A percentile compares a stretch with the other conserved stretches of the same genome.
Evolutionary conservation across 1,140 invertebrate genomes (phyloP).

Genomic region (Pseudomyrmex pallidus): DNA sequence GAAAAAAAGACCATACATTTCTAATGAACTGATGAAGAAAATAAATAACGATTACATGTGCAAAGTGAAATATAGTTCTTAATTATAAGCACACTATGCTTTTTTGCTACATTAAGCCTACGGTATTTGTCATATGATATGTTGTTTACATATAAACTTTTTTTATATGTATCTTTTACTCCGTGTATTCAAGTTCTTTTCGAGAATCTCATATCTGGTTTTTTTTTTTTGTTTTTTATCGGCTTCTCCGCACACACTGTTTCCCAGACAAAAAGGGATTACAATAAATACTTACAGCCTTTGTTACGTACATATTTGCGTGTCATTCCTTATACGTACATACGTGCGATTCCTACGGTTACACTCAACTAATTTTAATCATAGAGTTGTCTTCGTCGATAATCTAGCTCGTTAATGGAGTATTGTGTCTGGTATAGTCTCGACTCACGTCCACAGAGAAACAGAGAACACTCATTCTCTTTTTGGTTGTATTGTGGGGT

Average conservation of each 20-base stretch:
- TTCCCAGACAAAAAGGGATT: conserved; percentile 14
- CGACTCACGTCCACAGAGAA: neutral
- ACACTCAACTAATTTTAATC: conserved; percentile 34
- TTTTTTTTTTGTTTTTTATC: neutral
- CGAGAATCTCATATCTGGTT: neutral
- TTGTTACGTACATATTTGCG: conserved; percentile 28
- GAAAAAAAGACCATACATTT: neutral
- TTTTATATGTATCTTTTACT: neutral
- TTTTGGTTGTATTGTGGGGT: neutral
- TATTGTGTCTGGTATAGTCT: neutral
- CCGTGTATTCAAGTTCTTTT: neutral
- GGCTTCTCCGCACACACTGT: neutral
- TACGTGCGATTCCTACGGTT: conserved; percentile 20
- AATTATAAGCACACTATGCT: conserved; percentile 39
- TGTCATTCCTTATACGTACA: conserved; percentile 4
- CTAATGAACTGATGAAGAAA: neutral
- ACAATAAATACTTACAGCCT: conserved; percentile 35
- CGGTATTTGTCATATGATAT: conserved; percentile 47
- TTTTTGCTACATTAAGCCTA: conserved; percentile 29
- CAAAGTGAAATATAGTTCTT: conserved; percentile 40
- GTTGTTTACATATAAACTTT: conserved; percentile 42
- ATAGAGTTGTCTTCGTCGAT: conserved; percentile 5
- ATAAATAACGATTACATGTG: conserved; percentile 32
- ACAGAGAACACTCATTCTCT: neutral
- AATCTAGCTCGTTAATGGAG: too few species aligned